Evolutionary conservation across 2,888 invertebrate genomes (phyloP).

Genomic region (Cataglyphis altisquamis): DNA sequence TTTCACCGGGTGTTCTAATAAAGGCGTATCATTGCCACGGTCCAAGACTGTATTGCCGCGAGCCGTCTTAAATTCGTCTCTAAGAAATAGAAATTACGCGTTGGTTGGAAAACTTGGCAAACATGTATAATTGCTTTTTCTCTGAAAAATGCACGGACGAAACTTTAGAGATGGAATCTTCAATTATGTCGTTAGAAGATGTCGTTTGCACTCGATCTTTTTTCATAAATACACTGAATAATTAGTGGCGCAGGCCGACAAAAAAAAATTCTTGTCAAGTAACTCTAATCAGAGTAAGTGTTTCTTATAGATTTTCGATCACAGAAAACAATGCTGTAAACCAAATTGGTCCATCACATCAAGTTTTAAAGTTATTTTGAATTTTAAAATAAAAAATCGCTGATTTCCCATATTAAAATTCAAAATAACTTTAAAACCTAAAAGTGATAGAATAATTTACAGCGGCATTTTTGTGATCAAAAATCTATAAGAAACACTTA

Average conservation of each 20-base stretch:
- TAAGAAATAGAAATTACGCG: neutral
- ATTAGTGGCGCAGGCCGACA: neutral
- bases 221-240: neutral
- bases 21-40: neutral
- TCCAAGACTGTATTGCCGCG: neutral
- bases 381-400: no score
- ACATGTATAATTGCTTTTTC: neutral
- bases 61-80: neutral
- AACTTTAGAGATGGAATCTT: slow-evolving; percentile 7
- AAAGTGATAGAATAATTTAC: no score
- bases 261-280: no score
- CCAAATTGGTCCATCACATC: no score
- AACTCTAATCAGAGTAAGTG: no score
- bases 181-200: neutral
- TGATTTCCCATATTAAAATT: no score
- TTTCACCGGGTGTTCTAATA: neutral
- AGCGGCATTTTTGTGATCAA: no score
- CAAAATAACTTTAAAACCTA: no score
- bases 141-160: neutral
- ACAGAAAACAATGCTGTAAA: no score
- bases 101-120: slow-evolving; percentile 3
- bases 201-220: neutral
- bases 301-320: no score
- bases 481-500: no score
- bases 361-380: no score